Base-by-base conservation (phyloP, 2,113 vertebrate species). In the Dipodomys ordii region DNA sequence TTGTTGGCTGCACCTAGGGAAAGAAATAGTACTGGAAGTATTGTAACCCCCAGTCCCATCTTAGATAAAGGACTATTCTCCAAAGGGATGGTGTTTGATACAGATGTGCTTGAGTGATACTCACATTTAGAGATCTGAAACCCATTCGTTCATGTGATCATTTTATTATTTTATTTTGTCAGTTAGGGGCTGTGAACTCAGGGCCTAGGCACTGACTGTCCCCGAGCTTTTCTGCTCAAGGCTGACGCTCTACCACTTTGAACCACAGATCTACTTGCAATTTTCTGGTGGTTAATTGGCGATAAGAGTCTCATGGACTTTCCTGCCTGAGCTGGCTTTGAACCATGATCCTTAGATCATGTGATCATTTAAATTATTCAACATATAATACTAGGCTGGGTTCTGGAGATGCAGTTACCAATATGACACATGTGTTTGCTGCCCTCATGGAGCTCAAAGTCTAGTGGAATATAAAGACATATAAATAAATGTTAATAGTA, bases 381-480 rank as follows among this genome's bases (percentile, higher is more conserved):
- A n/a, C 32, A 76, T 84, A 20, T 68, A 72, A 69, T 73, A 77
- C 22, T 64, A 57, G 64, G 39, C 39, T 95, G 15, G 35, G 16
- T 44, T 28, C 22, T 80, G 27, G 87, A 81, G 57, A 25, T 49
- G 73, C 2, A 22, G 27, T 25, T 32, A 25, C 28, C 13, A 4
- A 35, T 15, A 87, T 79, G 85, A 73, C 25, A 90, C 53, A 77
- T 20, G n/a, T 92, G n/a, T 12, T 94, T 87, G 44, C 67, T 88
- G n/a, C 35, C 15, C 57, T 92, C n/a, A 27, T 27, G 30, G 81
- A 92, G 22, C 35, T 83, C 60, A 46, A 84, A 25, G 39, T 83
- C 84, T 74, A 78, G 15, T 82, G 64, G n/a, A 80, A 71, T 46
- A 60, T 25, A 79, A 88, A 90, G 62, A 83, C 15, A 71, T 12